These are phyloP conservation scores for Parascotia fuliginaria DNA, from an alignment of 2,888 invertebrate genomes.

Conservation along the genomic window DNA sequence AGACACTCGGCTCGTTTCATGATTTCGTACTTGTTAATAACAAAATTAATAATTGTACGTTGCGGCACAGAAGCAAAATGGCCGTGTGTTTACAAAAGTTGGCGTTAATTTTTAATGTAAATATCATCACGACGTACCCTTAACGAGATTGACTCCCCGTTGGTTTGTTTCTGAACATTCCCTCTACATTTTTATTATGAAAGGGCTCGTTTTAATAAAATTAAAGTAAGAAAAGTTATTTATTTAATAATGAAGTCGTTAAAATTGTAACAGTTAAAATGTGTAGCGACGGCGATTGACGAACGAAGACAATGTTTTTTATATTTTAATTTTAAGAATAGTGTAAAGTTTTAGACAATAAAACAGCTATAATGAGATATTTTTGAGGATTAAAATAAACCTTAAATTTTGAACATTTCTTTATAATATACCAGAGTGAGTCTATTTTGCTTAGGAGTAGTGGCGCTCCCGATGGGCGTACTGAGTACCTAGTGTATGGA, in stretches of 20 bases:
- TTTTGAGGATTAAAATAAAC: neutral
- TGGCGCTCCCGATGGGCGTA: too few species aligned
- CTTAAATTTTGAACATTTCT: too few species aligned
- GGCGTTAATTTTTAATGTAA: conserved; percentile 71
- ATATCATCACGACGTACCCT: conserved; percentile 69
- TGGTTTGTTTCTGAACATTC: conserved; percentile 56
- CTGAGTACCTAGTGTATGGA: too few species aligned
- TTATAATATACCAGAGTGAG: too few species aligned
- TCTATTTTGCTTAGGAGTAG: neutral
- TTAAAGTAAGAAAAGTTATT: conserved; percentile 30
- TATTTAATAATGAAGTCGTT: conserved; percentile 20
- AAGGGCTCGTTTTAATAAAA: conserved; percentile 29
- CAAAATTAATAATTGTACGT: too few species aligned
- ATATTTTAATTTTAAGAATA: neutral
- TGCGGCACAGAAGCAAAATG: neutral
- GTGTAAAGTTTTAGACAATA: neutral
- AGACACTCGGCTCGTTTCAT: too few species aligned
- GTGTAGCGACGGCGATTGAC: neutral
- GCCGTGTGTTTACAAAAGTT: conserved; percentile 44
- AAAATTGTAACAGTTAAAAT: conserved; percentile 10
- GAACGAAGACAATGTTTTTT: neutral
- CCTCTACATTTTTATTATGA: conserved; percentile 42
- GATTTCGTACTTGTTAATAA: too few species aligned
- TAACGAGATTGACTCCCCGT: conserved; percentile 69
- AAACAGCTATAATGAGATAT: neutral